Conservation (phyloP, 2,113 vertebrate species). For the Ochotona princeps region DNA sequence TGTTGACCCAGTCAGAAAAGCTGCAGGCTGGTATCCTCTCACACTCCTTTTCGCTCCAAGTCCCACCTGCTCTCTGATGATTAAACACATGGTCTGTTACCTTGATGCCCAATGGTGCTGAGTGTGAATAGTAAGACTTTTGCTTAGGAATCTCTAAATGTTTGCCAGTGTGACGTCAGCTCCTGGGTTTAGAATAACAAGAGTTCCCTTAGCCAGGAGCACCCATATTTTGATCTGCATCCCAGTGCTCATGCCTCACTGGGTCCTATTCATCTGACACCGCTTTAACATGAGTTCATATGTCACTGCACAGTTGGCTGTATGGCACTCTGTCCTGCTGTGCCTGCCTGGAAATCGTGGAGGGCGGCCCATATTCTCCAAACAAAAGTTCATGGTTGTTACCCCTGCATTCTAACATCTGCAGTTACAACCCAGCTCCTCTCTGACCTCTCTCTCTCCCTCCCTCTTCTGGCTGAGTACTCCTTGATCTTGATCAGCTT, state of each 20-base stretch:
- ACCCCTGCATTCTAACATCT: background rate
- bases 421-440: background rate
- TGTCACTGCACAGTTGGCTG: background rate
- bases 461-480: background rate
- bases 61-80: background rate
- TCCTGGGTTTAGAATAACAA: background rate
- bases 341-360: background rate
- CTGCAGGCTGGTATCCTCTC: background rate
- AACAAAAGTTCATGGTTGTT: background rate
- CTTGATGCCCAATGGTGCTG: too few species aligned
- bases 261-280: background rate
- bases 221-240: background rate
- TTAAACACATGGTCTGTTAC: background rate
- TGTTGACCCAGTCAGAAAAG: background rate
- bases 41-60: background rate
- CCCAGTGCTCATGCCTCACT: background rate
- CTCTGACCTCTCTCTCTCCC: background rate
- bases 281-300: background rate
- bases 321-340: background rate
- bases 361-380: background rate
- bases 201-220: background rate
- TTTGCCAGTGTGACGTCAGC: background rate
- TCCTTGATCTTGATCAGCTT: background rate
- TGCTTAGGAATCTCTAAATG: background rate
- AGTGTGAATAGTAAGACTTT: background rate